Evolutionary conservation across 2,113 vertebrate species (phyloP).

Genomic region (Dicrurus megarhynchus): DNA sequence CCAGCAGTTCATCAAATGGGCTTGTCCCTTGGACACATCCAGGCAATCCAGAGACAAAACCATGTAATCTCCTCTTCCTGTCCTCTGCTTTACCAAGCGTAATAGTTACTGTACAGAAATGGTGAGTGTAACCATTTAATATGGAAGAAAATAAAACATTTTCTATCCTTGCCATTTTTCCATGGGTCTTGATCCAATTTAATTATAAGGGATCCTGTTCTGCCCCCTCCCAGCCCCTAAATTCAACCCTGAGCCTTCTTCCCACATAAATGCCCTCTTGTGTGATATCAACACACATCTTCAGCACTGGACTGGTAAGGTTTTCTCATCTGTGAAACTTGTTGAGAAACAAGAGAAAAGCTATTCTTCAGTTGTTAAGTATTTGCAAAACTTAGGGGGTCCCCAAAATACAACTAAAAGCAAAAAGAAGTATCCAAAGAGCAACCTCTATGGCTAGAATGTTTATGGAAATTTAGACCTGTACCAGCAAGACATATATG

Average conservation of each 20-base stretch:
- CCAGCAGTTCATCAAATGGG: neutral
- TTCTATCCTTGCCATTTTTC: neutral
- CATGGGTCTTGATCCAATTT: neutral
- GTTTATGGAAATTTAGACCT: neutral
- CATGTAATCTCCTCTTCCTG: neutral
- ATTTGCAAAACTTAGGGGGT: neutral
- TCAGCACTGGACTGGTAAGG: neutral
- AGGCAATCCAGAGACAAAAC: neutral
- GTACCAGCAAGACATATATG: rapidly evolving
- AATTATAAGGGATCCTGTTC: neutral
- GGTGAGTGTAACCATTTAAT: rapidly evolving
- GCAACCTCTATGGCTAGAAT: rapidly evolving
- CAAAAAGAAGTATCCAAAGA: neutral
- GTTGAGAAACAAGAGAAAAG: neutral
- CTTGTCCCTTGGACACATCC: neutral
- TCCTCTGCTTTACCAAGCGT: neutral
- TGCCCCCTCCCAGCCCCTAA: rapidly evolving
- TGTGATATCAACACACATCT: neutral
- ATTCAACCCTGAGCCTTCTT: neutral
- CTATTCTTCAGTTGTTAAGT: neutral
- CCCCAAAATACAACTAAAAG: neutral
- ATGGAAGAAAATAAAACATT: neutral
- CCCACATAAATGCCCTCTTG: neutral
- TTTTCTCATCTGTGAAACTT: neutral
- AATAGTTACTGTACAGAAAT: neutral